These are phyloP conservation scores for Trididemnum miniatum DNA, from an alignment of 23 tunicate species.

Conservation along the genomic window DNA sequence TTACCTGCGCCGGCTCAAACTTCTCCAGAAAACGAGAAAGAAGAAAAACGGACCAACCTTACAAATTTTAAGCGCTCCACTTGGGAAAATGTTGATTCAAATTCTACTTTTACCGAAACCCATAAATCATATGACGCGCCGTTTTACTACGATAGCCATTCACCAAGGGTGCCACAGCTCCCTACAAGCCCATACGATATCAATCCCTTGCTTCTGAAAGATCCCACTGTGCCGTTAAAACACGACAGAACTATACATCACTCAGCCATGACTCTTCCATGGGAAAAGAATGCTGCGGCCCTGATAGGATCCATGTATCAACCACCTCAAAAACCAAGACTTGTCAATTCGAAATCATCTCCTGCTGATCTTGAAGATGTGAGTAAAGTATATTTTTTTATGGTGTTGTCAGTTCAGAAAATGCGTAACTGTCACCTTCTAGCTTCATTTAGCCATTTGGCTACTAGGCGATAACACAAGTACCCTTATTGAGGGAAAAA, in stretches of 20 bases:
- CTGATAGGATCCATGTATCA: slow-evolving; percentile 11
- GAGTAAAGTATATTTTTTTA: no score
- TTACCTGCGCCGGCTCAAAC: neutral
- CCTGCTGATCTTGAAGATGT: slow-evolving; percentile 61
- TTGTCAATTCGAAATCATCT: slow-evolving; percentile 23
- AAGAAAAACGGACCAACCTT: neutral
- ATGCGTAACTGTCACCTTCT: no score
- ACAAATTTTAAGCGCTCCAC: neutral
- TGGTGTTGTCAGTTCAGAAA: no score
- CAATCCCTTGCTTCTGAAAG: slow-evolving; percentile 19
- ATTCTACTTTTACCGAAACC: neutral
- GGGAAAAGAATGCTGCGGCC: slow-evolving; percentile 25
- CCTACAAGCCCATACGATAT: neutral
- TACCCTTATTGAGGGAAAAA: no score
- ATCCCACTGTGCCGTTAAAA: neutral
- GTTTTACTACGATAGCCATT: slow-evolving; percentile 1
- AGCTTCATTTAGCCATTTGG: no score
- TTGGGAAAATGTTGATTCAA: neutral
- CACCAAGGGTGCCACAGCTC: neutral
- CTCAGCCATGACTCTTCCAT: neutral
- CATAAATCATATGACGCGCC: slow-evolving; percentile 15
- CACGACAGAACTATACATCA: slow-evolving; percentile 7
- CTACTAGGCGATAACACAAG: no score
- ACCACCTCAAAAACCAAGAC: neutral
- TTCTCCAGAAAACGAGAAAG: neutral